Conservation (phyloP, 2,113 vertebrate species). For the Helogale parvula region DNA sequence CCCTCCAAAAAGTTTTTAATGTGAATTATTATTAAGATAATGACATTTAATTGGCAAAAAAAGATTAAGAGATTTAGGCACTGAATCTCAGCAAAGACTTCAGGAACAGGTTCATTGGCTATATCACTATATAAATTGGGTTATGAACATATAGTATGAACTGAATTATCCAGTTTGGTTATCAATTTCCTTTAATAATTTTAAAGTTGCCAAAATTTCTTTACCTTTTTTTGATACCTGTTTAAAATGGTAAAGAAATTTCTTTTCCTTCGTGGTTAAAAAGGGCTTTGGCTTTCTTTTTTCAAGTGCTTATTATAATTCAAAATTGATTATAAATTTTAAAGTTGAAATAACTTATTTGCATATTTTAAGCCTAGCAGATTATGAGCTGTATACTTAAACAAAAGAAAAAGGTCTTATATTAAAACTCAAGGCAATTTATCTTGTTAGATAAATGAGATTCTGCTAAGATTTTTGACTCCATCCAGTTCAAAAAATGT, state of each 20-base stretch:
- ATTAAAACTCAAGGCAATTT: conserved; percentile 46
- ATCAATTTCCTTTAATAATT: conserved; percentile 37
- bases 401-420: neutral
- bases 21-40: conserved; percentile 41
- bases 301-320: conserved; percentile 22
- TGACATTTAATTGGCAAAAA: conserved; percentile 28
- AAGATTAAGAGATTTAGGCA: conserved; percentile 7
- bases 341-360: conserved; percentile 49
- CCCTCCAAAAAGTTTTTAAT: neutral
- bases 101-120: neutral
- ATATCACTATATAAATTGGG: neutral
- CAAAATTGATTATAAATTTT: conserved; percentile 34
- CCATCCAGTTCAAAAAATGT: neutral
- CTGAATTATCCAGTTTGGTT: neutral
- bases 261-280: neutral
- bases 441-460: neutral
- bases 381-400: neutral
- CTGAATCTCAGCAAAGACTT: neutral
- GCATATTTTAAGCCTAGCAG: neutral
- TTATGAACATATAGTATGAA: neutral
- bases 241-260: conserved; percentile 55
- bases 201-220: conserved; percentile 32
- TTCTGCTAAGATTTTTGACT: neutral
- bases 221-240: neutral
- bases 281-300: neutral